Conservation (phyloP, 2,888 invertebrate genomes). For the Cecidostiba fungosa region DNA sequence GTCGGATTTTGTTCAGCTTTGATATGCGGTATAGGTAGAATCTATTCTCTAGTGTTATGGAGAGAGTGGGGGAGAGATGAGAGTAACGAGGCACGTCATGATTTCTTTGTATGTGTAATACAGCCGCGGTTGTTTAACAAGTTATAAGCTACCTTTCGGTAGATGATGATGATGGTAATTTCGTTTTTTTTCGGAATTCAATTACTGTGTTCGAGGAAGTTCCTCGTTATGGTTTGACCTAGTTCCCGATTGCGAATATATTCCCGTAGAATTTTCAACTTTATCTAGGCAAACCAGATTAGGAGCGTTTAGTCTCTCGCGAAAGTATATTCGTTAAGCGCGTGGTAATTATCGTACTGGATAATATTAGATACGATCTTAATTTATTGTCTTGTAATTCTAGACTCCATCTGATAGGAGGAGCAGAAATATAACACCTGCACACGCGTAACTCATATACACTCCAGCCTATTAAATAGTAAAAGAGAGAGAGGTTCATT, state of each 20-base stretch:
- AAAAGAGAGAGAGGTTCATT: background rate
- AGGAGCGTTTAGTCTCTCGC: slow-evolving; percentile 4
- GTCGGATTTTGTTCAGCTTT: slow-evolving; percentile 13
- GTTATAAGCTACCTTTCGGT: background rate
- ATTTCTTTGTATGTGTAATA: background rate
- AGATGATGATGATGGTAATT: background rate
- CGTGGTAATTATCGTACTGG: background rate
- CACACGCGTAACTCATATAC: background rate
- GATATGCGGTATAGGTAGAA: too few species aligned
- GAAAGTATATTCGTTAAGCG: slow-evolving; percentile 32
- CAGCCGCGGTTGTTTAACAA: background rate
- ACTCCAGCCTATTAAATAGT: background rate
- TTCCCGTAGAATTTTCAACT: background rate
- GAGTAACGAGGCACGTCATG: slow-evolving; percentile 7
- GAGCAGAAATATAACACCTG: background rate
- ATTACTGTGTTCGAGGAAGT: background rate
- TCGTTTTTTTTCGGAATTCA: background rate
- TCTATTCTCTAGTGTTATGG: too few species aligned
- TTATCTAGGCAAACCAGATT: slow-evolving; percentile 6
- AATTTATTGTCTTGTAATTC: slow-evolving; percentile 1
- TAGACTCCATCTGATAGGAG: background rate
- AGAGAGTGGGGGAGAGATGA: too few species aligned
- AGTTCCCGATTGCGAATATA: background rate
- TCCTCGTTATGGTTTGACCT: background rate
- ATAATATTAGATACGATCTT: background rate